Evolutionary conservation across 2,113 vertebrate genomes (phyloP).

Genomic region (Perognathus longimembris): DNA sequence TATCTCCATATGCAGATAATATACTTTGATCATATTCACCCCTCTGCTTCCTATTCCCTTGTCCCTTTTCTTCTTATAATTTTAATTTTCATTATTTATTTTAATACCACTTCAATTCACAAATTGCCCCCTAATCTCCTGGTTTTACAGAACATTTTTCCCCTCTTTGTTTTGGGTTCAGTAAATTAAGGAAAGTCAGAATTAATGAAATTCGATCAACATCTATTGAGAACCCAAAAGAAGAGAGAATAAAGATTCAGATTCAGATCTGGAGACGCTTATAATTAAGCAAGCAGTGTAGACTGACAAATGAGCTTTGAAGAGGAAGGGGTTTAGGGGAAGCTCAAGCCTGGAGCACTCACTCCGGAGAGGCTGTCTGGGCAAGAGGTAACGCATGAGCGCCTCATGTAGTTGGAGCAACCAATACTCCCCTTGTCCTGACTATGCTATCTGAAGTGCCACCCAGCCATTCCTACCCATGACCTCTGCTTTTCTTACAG

Average conservation of each 20-base stretch:
- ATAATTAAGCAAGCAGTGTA: background rate
- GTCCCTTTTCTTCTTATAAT: too few species aligned
- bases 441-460: too few species aligned
- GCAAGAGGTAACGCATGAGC: background rate
- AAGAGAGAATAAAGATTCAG: background rate
- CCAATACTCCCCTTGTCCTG: background rate
- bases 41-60: too few species aligned
- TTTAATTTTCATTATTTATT: too few species aligned
- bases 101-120: too few species aligned
- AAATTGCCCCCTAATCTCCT: background rate
- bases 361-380: background rate
- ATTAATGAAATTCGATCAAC: background rate
- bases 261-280: background rate
- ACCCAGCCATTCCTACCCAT: background rate
- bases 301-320: background rate
- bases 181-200: constrained; percentile 14
- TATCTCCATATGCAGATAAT: too few species aligned
- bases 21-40: too few species aligned
- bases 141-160: background rate
- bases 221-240: background rate
- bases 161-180: background rate
- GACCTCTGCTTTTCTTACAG: background rate
- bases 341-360: background rate
- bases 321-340: background rate
- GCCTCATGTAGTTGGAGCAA: background rate